These are phyloP conservation scores for Daboia siamensis DNA, from an alignment of 2,113 vertebrate species.

Conservation along the genomic window DNA sequence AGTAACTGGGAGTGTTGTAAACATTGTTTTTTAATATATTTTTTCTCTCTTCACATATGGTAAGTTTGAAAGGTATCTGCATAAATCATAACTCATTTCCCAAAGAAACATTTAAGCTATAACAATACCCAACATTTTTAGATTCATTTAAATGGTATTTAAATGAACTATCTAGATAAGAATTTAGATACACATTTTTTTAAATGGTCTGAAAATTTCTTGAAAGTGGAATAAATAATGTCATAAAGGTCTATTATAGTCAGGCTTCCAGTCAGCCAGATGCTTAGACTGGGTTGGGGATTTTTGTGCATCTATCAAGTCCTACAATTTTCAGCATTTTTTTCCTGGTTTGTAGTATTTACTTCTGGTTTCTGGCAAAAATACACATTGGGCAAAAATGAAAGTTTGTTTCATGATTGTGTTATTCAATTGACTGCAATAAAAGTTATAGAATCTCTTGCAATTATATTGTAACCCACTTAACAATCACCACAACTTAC, in stretches of 20 bases:
- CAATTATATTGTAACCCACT: too few species aligned
- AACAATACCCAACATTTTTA: slow-evolving; percentile 1
- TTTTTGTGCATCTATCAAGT: too few species aligned
- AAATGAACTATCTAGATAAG: background rate
- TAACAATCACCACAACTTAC: background rate
- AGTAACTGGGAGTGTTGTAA: background rate
- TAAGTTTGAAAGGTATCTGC: slow-evolving; percentile 20
- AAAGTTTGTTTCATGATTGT: too few species aligned
- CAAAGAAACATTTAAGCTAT: background rate
- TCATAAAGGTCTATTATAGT: background rate
- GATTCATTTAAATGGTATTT: background rate
- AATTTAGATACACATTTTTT: background rate
- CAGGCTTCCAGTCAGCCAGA: too few species aligned
- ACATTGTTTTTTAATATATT: slow-evolving; percentile 30
- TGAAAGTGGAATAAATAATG: background rate
- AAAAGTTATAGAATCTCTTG: background rate
- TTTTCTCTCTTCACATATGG: slow-evolving; percentile 21
- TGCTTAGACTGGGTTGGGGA: too few species aligned
- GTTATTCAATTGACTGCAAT: too few species aligned
- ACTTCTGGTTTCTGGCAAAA: too few species aligned
- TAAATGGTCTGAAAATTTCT: background rate
- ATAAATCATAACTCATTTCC: background rate
- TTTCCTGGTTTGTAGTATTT: too few species aligned
- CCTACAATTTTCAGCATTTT: too few species aligned
- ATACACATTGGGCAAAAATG: too few species aligned